Evolutionary conservation across 2,797 vertebrate species (phyloP), one percentile per base, ranked within the genome.

Genomic region (Schizopygopsis pylzovi): DNA sequence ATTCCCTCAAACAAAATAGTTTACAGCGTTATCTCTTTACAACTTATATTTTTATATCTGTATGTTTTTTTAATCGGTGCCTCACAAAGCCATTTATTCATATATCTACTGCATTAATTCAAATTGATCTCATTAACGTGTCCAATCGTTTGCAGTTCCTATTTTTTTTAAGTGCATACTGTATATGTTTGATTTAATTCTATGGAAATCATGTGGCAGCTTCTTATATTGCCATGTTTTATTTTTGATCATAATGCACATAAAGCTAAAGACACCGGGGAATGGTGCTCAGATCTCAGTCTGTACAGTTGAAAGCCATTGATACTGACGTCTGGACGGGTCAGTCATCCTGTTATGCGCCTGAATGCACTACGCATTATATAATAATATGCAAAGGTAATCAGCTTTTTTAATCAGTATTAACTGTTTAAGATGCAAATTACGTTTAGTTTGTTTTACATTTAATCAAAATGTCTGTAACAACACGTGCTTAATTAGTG

Each of bases 1-100:
- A 83, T 76, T 83, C 45, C 18, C n/a, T 0, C 6, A n/a, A 41
- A n/a, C 12, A 15, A 75, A 67, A 75, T 65, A 8, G 71, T 83
- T 83, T 83, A 83, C 82, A 76, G 25, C n/a, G 43, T 45, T 22
- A 22, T 37, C 15, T 41, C 22, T 81, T 37, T 41, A 41, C 18
- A 18, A 61, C 43, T 41, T 82, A 2, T 47, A 15, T 67, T 52
- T 39, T 52, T 65, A 12, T 52, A 52, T 65, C 3, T 37, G 1
- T 77, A 52, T 41, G 5, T 52, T 81, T 18, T 65, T 18, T 61
- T 41, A 76, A 52, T n/a, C 56, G 12, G 20, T 83, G 71, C 59
- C 28, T 83, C 1, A 1, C 13, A 61, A 52, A 65, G 16, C n/a
- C 16, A 65, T 45, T 37, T 79, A 25, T 10, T 25, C 15, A 10